Evolutionary conservation across 2,888 invertebrate species (phyloP).

Genomic region (Aphidius colemani): DNA sequence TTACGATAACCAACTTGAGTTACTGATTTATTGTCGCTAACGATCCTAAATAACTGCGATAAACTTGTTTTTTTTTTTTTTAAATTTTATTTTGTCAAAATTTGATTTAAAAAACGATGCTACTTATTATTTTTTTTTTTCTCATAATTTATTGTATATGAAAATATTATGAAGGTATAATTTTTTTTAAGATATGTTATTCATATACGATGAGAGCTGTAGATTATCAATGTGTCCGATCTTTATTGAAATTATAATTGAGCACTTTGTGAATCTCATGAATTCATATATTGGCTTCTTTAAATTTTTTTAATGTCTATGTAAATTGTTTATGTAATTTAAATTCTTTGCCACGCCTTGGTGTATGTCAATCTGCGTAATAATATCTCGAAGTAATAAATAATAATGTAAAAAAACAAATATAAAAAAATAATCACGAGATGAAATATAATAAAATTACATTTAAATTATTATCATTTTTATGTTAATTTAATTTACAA

Average conservation of each 20-base stretch:
- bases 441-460: too few species aligned
- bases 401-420: too few species aligned
- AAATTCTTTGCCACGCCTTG: slow-evolving; percentile 27
- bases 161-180: too few species aligned
- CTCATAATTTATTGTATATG: too few species aligned
- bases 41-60: too few species aligned
- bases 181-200: slow-evolving; percentile 20
- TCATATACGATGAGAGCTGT: background rate
- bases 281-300: slow-evolving; percentile 10
- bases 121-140: too few species aligned
- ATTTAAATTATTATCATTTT: too few species aligned
- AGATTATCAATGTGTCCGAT: slow-evolving; percentile 23
- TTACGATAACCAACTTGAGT: slow-evolving; percentile 13
- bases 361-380: slow-evolving; percentile 2
- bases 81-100: too few species aligned
- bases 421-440: too few species aligned
- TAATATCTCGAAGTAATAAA: too few species aligned
- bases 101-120: too few species aligned
- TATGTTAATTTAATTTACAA: too few species aligned
- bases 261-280: slow-evolving; percentile 23
- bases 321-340: slow-evolving; percentile 15
- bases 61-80: slow-evolving; percentile 20
- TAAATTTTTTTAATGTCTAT: slow-evolving; percentile 12
- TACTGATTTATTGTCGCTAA: slow-evolving; percentile 9
- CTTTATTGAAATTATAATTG: slow-evolving; percentile 41